Conservation (phyloP, 2,888 invertebrate species). For the Drosophila formosana region DNA sequence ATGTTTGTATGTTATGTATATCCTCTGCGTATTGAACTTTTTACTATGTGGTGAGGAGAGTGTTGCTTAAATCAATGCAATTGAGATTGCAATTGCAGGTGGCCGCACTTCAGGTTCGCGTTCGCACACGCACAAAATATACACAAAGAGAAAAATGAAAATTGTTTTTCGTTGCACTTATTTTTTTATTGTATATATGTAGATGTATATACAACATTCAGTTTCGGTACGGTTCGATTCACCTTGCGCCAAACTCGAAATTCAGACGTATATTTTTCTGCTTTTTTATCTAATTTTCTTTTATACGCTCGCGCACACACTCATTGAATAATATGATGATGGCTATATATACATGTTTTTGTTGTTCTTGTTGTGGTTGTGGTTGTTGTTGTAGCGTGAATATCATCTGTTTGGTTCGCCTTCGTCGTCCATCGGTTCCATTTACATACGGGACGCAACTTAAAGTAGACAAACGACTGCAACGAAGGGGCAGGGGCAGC, state of each 20-base stretch:
- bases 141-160: conserved; percentile 69
- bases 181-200: conserved; percentile 24
- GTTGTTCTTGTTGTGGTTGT: conserved; percentile 45
- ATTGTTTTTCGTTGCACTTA: conserved; percentile 63
- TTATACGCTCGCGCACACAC: conserved; percentile 64
- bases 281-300: conserved; percentile 72
- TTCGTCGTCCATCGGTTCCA: conserved; percentile 68
- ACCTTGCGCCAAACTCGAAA: conserved; percentile 76
- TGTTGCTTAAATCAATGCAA: conserved; percentile 65
- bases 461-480: conserved; percentile 55
- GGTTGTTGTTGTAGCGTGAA: conserved; percentile 51
- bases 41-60: conserved; percentile 21
- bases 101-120: conserved; percentile 57
- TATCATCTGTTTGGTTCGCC: conserved; percentile 68
- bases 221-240: conserved; percentile 57
- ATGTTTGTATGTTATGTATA: conserved; percentile 31
- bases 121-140: conserved; percentile 61
- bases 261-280: conserved; percentile 63
- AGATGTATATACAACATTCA: conserved; percentile 41
- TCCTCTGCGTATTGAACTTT: conserved; percentile 53
- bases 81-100: conserved; percentile 43
- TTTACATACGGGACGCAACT: conserved; percentile 64
- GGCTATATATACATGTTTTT: conserved; percentile 52
- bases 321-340: conserved; percentile 65
- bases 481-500: conserved; percentile 24